These are phyloP conservation scores for Tachycineta bicolor DNA, from an alignment of 2,113 vertebrate genomes.

Conservation along the genomic window DNA sequence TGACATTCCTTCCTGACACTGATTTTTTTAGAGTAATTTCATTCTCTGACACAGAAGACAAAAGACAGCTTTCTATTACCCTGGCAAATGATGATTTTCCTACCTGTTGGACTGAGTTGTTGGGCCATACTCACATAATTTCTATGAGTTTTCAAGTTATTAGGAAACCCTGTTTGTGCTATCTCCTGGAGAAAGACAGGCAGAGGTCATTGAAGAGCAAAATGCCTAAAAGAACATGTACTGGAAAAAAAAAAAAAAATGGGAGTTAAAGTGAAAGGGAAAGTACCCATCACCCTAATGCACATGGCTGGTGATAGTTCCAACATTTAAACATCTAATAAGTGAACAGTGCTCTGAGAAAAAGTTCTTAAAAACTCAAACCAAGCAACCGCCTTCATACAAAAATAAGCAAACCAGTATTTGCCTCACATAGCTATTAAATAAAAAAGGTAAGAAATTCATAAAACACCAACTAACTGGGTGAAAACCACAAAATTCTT, in stretches of 20 bases:
- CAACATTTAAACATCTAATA: background rate
- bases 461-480: background rate
- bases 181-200: background rate
- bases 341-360: background rate
- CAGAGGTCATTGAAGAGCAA: background rate
- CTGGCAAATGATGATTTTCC: background rate
- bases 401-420: background rate
- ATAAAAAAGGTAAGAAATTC: background rate
- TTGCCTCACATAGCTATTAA: background rate
- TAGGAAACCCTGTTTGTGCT: background rate
- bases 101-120: background rate
- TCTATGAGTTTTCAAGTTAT: background rate
- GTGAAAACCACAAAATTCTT: background rate
- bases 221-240: background rate
- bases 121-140: background rate
- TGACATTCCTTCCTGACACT: background rate
- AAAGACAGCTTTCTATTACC: background rate
- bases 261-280: background rate
- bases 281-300: background rate
- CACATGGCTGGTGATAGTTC: background rate
- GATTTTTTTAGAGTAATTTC: background rate
- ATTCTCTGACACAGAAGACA: background rate
- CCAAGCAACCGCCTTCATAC: rapidly evolving
- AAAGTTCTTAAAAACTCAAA: background rate
- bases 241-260: background rate